Evolutionary conservation across 2,113 vertebrate species (phyloP).

Genomic region (Cettia cetti): DNA sequence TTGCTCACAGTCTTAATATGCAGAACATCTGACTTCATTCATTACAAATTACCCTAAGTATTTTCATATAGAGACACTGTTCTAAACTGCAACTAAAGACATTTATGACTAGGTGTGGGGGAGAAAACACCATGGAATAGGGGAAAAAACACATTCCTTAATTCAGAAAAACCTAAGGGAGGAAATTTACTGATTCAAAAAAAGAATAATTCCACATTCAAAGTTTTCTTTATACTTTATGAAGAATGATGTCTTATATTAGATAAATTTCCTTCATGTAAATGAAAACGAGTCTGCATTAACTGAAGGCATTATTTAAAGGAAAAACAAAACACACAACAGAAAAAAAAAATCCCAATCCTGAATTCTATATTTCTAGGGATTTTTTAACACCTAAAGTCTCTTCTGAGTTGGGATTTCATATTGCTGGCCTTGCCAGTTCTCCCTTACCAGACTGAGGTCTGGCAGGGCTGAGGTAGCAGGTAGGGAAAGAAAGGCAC

Average conservation of each 20-base stretch:
- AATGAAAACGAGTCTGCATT: background rate
- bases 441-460: background rate
- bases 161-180: background rate
- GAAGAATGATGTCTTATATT: background rate
- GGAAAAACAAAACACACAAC: background rate
- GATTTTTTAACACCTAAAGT: background rate
- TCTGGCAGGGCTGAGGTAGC: background rate
- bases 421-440: background rate
- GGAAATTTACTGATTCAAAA: background rate
- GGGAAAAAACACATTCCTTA: background rate
- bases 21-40: background rate
- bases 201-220: background rate
- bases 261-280: background rate
- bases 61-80: background rate
- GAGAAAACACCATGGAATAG: background rate
- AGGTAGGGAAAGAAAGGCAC: background rate
- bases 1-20: background rate
- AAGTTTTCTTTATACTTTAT: background rate
- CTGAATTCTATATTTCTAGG: background rate
- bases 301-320: background rate
- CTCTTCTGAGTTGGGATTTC: background rate
- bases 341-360: background rate
- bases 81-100: background rate
- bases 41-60: background rate
- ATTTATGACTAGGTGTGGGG: accelerated